A percentile compares a stretch with the other conserved stretches of the same genome.
Conservation (phyloP, 2,113 vertebrate species). For the Stigmatopora argus region DNA sequence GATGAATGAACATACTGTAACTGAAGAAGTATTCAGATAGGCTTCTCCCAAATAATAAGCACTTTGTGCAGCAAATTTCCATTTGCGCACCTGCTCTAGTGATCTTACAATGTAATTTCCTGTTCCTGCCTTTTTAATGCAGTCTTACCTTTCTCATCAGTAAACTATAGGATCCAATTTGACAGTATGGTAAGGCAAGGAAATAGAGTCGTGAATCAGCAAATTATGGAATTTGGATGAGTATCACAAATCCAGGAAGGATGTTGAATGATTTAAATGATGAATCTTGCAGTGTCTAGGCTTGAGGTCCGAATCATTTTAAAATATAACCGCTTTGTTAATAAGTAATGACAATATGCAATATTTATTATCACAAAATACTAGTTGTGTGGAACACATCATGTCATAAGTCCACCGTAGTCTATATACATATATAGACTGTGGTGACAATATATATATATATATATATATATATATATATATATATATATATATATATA, state of each 20-base stretch:
- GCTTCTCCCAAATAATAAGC: background rate
- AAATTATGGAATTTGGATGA: background rate
- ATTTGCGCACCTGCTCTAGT: background rate
- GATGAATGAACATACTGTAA: background rate
- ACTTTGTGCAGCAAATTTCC: background rate
- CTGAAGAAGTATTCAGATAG: background rate
- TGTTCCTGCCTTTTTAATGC: slow-evolving; percentile 5
- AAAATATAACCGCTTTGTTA: background rate
- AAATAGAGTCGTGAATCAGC: background rate
- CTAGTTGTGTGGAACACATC: no score
- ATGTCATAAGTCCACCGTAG: no score
- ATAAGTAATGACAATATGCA: background rate
- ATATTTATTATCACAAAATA: no score
- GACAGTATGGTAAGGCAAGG: background rate
- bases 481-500: no score
- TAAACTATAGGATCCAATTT: background rate
- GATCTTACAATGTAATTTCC: background rate
- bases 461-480: no score
- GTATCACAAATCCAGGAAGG: background rate
- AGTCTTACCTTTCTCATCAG: background rate
- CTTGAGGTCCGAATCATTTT: background rate
- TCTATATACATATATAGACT: no score
- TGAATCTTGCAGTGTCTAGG: background rate
- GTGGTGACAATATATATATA: no score
- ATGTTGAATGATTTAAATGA: background rate